A percentile compares a stretch with the other conserved stretches of the same genome.
Conservation (phyloP, 1,140 invertebrate species). For the Muscidifurax raptorellus region DNA sequence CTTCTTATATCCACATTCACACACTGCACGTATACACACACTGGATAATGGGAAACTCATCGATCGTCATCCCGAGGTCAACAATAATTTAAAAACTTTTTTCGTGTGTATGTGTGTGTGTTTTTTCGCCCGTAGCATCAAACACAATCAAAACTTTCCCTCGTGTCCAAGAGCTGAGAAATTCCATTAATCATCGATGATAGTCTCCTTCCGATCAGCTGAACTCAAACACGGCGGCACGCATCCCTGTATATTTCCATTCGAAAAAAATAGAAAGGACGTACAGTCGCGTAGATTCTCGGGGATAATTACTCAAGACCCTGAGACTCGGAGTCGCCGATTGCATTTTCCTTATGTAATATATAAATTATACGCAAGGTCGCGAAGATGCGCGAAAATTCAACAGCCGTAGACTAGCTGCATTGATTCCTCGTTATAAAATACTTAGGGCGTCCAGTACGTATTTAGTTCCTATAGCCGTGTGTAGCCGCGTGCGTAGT, state of each 20-base stretch:
- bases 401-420: too few relatives aligned
- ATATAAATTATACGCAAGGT: neutral
- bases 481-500: too few relatives aligned
- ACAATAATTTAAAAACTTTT: conserved; percentile 11
- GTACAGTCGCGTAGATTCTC: too few relatives aligned
- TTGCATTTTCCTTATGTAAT: neutral
- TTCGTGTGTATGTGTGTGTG: neutral
- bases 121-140: neutral
- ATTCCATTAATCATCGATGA: neutral
- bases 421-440: neutral
- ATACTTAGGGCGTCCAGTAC: too few relatives aligned
- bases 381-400: neutral
- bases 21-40: too few relatives aligned
- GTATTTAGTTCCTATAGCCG: neutral
- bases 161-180: neutral
- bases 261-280: too few relatives aligned
- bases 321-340: conserved; percentile 8
- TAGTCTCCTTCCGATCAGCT: neutral
- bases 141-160: neutral
- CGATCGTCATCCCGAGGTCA: neutral
- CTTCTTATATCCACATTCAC: too few relatives aligned
- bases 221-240: neutral
- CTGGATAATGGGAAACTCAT: conserved; percentile 5
- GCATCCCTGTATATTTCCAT: too few relatives aligned
- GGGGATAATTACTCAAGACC: neutral